phyloP scores from a whole-genome alignment of 2,888 invertebrate genomes.

The Ceratothoa steindachneri region DNA sequence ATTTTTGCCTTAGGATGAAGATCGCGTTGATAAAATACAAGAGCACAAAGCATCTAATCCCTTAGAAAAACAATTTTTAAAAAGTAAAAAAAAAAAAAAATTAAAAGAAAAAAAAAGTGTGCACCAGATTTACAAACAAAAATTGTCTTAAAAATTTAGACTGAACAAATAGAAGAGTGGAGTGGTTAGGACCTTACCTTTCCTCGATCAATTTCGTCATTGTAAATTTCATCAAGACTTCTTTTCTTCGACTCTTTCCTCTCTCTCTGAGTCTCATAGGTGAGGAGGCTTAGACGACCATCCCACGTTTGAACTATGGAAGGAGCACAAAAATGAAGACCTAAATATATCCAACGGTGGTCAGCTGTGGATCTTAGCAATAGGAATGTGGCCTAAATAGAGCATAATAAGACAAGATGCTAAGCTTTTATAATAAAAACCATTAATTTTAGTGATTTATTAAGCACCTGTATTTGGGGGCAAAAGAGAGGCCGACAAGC shows the following conservation, averaged over 20 bases:
- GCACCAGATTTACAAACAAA: too few relatives aligned
- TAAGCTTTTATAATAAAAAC: background rate
- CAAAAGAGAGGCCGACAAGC: too few relatives aligned
- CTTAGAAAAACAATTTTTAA: too few relatives aligned
- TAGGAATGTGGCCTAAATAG: background rate
- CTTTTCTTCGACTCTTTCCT: constrained; percentile 31
- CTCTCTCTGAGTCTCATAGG: constrained; percentile 22
- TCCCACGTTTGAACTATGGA: constrained; percentile 38
- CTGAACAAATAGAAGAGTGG: too few relatives aligned
- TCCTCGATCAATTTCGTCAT: constrained; percentile 38
- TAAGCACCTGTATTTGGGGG: background rate
- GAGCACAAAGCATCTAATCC: too few relatives aligned
- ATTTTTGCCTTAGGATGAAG: too few relatives aligned
- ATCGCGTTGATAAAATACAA: too few relatives aligned
- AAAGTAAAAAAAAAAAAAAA: too few relatives aligned
- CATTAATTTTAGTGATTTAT: background rate
- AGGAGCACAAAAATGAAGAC: background rate
- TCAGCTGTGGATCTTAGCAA: too few relatives aligned
- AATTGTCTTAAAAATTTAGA: too few relatives aligned
- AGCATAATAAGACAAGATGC: background rate
- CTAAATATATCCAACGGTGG: too few relatives aligned
- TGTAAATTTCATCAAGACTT: constrained; percentile 29
- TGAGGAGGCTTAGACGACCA: constrained; percentile 24
- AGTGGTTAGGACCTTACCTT: constrained; percentile 32
- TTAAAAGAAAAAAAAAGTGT: too few relatives aligned